Evolutionary conservation across 2,113 vertebrate genomes (phyloP).

Genomic region (Paradisaea rubra): DNA sequence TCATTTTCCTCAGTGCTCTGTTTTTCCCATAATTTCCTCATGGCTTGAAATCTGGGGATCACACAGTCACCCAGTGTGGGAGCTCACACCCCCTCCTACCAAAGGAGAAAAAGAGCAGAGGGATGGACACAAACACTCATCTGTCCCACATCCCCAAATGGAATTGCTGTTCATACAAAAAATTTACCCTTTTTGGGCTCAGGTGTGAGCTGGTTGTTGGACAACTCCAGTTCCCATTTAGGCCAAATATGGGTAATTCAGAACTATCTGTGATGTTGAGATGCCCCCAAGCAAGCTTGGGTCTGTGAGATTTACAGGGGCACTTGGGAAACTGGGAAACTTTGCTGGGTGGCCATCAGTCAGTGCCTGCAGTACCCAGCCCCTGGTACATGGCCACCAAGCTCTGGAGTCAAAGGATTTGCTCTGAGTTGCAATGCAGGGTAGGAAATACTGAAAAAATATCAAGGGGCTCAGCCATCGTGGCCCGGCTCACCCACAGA

Average conservation of each 20-base stretch:
- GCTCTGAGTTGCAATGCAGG: background rate
- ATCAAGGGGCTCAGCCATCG: rapidly evolving
- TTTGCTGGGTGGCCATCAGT: background rate
- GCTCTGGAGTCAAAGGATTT: background rate
- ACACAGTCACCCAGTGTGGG: too few species aligned
- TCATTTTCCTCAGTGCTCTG: background rate
- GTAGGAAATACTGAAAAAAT: background rate
- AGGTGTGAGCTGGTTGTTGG: background rate
- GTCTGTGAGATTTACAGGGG: background rate
- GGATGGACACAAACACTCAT: rapidly evolving
- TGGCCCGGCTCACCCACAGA: background rate
- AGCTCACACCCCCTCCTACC: background rate
- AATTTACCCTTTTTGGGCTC: background rate
- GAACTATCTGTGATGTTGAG: background rate
- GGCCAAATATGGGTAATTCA: background rate
- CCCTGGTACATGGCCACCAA: background rate
- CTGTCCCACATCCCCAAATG: background rate
- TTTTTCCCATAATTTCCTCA: background rate
- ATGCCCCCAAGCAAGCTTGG: too few species aligned
- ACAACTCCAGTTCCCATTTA: background rate
- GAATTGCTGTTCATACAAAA: background rate
- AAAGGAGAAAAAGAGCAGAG: background rate
- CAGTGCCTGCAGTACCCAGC: background rate
- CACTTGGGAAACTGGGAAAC: background rate
- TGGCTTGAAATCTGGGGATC: background rate